phyloP scores from a whole-genome alignment of 2,888 invertebrate genomes.

The Zelleria hepariella region DNA sequence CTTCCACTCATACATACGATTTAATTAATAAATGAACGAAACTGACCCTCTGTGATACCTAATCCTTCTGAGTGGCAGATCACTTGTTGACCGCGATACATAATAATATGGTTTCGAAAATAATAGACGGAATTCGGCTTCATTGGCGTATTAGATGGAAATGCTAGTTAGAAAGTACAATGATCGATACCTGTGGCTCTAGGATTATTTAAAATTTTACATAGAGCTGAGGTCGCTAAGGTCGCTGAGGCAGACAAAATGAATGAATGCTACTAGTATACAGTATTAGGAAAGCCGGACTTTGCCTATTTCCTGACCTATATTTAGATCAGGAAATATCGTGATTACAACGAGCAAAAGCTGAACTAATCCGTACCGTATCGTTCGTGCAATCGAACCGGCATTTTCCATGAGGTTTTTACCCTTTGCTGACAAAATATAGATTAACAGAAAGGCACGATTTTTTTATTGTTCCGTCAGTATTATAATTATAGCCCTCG shows the following conservation, averaged over 20 bases:
- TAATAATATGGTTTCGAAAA: background rate
- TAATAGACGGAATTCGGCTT: background rate
- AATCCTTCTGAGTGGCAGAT: background rate
- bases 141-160: background rate
- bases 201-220: no score
- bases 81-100: background rate
- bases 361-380: background rate
- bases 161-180: background rate
- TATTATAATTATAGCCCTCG: background rate
- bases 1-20: no score
- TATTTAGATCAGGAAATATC: no score
- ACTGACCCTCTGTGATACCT: no score
- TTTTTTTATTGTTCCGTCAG: background rate
- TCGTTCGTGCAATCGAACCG: background rate
- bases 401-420: background rate
- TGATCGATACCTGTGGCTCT: background rate
- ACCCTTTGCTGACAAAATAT: background rate
- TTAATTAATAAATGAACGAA: no score
- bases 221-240: no score
- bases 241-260: no score
- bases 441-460: background rate
- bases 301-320: no score
- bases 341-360: background rate
- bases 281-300: no score
- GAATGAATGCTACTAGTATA: no score